Evolutionary conservation across 1,140 invertebrate species (phyloP), one percentile per base, ranked within the genome.

Genomic region (Lepidurus arcticus): DNA sequence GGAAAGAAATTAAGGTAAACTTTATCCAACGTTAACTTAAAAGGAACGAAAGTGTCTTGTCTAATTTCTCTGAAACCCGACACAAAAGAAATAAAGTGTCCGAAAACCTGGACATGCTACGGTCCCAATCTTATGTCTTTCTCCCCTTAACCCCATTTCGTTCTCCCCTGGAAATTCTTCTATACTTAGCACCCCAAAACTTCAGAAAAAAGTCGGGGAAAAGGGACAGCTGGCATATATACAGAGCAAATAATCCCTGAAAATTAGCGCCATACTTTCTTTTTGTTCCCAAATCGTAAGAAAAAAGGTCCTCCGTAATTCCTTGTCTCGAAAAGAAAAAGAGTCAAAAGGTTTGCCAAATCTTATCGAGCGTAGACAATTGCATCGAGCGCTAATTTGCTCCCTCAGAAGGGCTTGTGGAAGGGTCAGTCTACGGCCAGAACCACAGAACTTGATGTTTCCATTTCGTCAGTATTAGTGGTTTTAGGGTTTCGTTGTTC

Each of bases 101-200:
- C 16, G 13, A 21, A 65, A 65, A 65, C 16, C 21, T 65, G 53
- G 53, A 65, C 53, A 65, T 65, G 53, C 53, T 65, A 65, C 16
- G 53, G 53, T 65, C 53, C 34, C 53, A 21, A 65, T 65, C 21
- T 65, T 65, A 65, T 65, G 53, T 13, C 53, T 1, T 65, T 16
- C n/a, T 13, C 53, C 53, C 53, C 53, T 16, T 7, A 16, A 21
- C 8, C 47, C 53, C 8, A 11, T 65, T 65, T 65, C 13, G 13
- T 13, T 65, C 21, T 65, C 53, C 13, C 53, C 21, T 21, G 6
- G 13, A 65, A 65, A 7, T 65, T 65, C 21, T 65, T n/a, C 53
- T 65, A 65, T 65, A n/a, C 53, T 65, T 65, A 65, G 53, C 13
- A 13, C n/a, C 53, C 53, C 16, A 65, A 65, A 65, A 65, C 16